Evolutionary conservation across 2,797 vertebrate species (phyloP).

Genomic region (Carapus acus): DNA sequence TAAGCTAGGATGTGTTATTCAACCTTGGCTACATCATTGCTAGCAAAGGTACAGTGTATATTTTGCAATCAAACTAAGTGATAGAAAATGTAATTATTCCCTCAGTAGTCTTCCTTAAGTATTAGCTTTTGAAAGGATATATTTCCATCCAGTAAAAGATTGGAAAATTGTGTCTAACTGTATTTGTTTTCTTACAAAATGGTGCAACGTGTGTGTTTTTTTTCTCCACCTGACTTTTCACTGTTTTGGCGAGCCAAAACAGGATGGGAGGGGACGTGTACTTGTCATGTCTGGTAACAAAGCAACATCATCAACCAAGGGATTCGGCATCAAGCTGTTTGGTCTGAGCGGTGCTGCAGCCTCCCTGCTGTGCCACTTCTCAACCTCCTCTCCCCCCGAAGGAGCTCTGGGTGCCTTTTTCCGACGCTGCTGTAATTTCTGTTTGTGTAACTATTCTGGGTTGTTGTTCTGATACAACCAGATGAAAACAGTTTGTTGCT

Average conservation of each 20-base stretch:
- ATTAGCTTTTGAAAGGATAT: too few species aligned
- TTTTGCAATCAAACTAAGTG: slow-evolving; percentile 23
- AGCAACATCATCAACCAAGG: slow-evolving; percentile 29
- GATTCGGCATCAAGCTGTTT: slow-evolving; percentile 13
- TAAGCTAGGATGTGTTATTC: slow-evolving; percentile 26
- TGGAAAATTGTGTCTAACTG: too few species aligned
- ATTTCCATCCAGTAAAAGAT: too few species aligned
- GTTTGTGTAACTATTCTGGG: slow-evolving; percentile 20
- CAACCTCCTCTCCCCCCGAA: slow-evolving; percentile 13
- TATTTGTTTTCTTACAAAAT: too few species aligned
- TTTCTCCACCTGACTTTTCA: slow-evolving; percentile 14
- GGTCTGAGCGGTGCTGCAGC: slow-evolving; percentile 1
- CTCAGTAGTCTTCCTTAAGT: too few species aligned
- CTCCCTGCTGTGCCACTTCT: slow-evolving; percentile 8
- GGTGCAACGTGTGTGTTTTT: too few species aligned
- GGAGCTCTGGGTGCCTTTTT: slow-evolving; percentile 4
- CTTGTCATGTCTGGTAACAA: slow-evolving; percentile 47
- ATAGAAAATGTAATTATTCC: too few species aligned
- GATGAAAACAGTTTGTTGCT: slow-evolving; percentile 43
- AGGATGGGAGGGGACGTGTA: slow-evolving; percentile 48
- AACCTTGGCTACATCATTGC: slow-evolving; percentile 28
- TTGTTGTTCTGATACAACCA: slow-evolving; percentile 12
- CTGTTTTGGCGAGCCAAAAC: slow-evolving; percentile 21
- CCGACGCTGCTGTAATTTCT: slow-evolving; percentile 13
- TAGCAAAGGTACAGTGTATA: too few species aligned